A percentile compares a stretch with the other conserved stretches of the same genome.
Conservation (phyloP, 2,888 invertebrate species). For the Slavum lentiscoides region DNA sequence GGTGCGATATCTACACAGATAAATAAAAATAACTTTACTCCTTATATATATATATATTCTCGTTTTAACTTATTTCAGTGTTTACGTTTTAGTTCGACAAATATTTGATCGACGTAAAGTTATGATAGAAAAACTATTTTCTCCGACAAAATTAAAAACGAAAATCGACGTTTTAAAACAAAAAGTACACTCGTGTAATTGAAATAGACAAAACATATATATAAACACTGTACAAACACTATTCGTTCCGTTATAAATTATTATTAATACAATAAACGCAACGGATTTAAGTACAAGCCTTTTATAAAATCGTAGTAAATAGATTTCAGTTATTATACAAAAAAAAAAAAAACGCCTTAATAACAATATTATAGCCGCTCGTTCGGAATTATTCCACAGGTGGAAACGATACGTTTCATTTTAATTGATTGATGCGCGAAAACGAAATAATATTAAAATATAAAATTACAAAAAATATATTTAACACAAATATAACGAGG, state of each 20-base stretch:
- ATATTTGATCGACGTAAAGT: conserved; percentile 2
- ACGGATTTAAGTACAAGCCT: not conserved
- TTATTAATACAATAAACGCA: not conserved
- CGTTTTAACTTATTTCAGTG: not conserved
- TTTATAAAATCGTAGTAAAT: no score
- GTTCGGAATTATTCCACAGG: no score
- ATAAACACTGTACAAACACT: no score
- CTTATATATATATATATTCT: no score
- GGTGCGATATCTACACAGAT: not conserved
- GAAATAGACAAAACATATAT: not conserved
- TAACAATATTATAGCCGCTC: no score
- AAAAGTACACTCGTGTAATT: not conserved
- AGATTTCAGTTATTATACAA: no score
- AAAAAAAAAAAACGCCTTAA: no score
- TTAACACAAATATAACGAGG: no score
- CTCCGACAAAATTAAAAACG: not conserved
- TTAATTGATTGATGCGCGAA: no score
- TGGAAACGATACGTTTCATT: no score
- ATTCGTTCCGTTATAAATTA: not conserved
- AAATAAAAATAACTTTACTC: not conserved
- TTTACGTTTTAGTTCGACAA: conserved; percentile 13
- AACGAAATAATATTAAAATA: no score
- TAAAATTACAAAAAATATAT: no score
- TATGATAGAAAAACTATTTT: conserved; percentile 8
- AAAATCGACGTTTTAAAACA: not conserved